Conservation (phyloP, 2,888 invertebrate species). For the Phyto melanocephala region DNA sequence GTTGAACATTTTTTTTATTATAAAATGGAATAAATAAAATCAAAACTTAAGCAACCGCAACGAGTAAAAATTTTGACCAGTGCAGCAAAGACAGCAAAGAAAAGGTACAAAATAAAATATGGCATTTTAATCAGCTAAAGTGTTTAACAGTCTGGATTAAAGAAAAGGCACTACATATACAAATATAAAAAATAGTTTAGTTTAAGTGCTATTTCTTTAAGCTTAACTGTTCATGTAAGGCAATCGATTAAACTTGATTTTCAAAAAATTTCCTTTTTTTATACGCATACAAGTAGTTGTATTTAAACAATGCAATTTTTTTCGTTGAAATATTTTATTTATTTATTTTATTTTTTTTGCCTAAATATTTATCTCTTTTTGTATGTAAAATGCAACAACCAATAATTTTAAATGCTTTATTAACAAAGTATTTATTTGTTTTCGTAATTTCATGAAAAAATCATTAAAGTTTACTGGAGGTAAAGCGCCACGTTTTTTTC, state of each 20-base stretch:
- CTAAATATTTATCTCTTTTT: background rate
- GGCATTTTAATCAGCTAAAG: conserved; percentile 47
- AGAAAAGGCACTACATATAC: conserved; percentile 8
- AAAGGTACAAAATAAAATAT: conserved; percentile 10
- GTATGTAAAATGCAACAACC: conserved; percentile 7
- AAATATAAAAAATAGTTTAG: too few relatives aligned
- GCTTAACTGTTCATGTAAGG: background rate
- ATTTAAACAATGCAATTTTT: too few relatives aligned
- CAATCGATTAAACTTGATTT: conserved; percentile 1
- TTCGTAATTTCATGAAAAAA: conserved; percentile 39
- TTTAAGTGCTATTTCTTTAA: background rate
- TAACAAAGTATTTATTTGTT: conserved; percentile 46
- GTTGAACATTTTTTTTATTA: conserved; percentile 7
- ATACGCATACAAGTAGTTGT: too few relatives aligned
- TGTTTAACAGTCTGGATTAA: conserved; percentile 1
- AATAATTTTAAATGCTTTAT: conserved; percentile 57
- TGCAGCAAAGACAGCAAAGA: background rate
- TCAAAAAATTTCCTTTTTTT: background rate
- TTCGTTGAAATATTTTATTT: background rate
- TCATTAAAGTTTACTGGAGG: conserved; percentile 14
- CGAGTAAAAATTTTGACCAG: conserved; percentile 41
- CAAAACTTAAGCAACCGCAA: conserved; percentile 36
- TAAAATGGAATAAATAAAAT: conserved; percentile 12
- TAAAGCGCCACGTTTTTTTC: conserved; percentile 27
- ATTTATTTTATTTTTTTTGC: too few relatives aligned